Evolutionary conservation across 2,888 invertebrate species (phyloP).

Genomic region (Patella caerulea): DNA sequence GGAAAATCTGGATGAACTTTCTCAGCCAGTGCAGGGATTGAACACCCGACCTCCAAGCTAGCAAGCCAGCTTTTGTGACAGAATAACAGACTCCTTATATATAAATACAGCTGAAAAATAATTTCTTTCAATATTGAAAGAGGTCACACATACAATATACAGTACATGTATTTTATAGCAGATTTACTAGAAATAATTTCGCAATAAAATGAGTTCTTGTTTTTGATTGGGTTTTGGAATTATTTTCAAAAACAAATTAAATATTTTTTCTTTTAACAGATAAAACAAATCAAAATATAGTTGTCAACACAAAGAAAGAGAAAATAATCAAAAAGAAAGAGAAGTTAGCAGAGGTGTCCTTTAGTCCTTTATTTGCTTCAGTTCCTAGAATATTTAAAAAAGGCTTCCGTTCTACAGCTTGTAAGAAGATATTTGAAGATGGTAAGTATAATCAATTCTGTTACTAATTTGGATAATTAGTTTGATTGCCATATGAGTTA

Average conservation of each 20-base stretch:
- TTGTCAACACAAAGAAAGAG: background rate
- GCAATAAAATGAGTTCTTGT: no score
- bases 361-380: constrained; percentile 50
- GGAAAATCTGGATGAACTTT: no score
- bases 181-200: no score
- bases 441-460: constrained; percentile 21
- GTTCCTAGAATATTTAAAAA: constrained; percentile 41
- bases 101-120: no score
- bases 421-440: constrained; percentile 24
- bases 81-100: no score
- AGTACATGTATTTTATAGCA: no score
- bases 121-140: no score
- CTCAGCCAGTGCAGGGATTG: no score
- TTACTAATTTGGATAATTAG: background rate
- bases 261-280: constrained; percentile 15
- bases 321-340: background rate
- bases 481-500: background rate
- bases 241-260: background rate
- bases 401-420: constrained; percentile 50
- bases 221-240: no score
- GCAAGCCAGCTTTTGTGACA: no score
- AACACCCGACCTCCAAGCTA: no score
- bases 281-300: constrained; percentile 19
- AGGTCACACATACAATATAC: no score
- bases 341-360: constrained; percentile 39